Percentiles rank a stretch among this genome's conserved stretches.
Evolutionary conservation across 1,140 invertebrate species (phyloP).

Genomic region (Papilio glaucus): DNA sequence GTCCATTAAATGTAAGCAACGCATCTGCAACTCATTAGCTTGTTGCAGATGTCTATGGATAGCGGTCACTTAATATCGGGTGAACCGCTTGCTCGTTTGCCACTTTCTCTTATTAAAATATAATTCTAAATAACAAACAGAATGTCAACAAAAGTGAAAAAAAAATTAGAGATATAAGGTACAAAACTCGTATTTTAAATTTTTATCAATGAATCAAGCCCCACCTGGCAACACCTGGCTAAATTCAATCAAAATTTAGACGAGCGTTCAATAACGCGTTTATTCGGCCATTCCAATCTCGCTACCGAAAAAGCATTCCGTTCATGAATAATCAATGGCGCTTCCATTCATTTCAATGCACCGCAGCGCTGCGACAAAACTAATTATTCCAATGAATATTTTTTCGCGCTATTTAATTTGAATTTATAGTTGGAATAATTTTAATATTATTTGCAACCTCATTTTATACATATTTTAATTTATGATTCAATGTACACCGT

Average conservation of each 20-base stretch:
- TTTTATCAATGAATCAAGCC: background rate
- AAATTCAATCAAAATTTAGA: constrained; percentile 34
- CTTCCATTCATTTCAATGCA: constrained; percentile 25
- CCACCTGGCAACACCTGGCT: constrained; percentile 2
- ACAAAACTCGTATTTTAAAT: background rate
- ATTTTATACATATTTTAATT: background rate
- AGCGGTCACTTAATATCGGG: too few relatives aligned
- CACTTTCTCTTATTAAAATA: too few relatives aligned
- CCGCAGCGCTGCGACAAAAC: constrained; percentile 17
- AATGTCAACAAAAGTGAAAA: too few relatives aligned
- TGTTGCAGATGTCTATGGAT: too few relatives aligned
- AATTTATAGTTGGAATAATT: constrained; percentile 21
- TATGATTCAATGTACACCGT: too few relatives aligned
- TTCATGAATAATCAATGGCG: constrained; percentile 34
- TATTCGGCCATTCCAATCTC: constrained; percentile 21
- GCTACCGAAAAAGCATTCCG: constrained; percentile 28
- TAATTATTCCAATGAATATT: constrained; percentile 26
- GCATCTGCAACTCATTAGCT: too few relatives aligned
- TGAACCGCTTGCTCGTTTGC: too few relatives aligned
- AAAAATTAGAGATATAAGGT: too few relatives aligned
- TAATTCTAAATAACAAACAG: too few relatives aligned
- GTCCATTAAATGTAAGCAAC: too few relatives aligned
- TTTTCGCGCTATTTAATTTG: constrained; percentile 13
- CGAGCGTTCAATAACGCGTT: constrained; percentile 23
- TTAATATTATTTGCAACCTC: background rate